These are phyloP conservation scores for Glossophaga mutica DNA, from an alignment of 2,797 vertebrate genomes.

Conservation along the genomic window DNA sequence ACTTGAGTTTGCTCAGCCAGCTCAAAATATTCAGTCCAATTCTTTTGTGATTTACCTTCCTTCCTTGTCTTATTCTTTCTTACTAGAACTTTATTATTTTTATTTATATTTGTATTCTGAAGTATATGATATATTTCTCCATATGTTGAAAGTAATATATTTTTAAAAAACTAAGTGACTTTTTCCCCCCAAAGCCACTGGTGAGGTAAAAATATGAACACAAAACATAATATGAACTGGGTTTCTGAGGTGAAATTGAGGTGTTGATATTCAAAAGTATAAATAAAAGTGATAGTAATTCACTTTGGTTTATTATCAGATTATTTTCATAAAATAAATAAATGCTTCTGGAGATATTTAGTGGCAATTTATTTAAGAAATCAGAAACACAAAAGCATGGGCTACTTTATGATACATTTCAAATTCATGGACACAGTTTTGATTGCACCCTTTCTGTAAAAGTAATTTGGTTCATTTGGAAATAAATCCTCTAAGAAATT, in stretches of 20 bases:
- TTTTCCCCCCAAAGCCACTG: background rate
- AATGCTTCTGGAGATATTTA: background rate
- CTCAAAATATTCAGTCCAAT: background rate
- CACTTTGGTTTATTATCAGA: background rate
- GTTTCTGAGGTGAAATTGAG: background rate
- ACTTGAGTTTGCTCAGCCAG: background rate
- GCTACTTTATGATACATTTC: background rate
- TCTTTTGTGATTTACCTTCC: background rate
- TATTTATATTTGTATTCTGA: background rate
- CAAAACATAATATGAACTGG: background rate
- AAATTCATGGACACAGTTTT: background rate
- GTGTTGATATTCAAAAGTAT: background rate
- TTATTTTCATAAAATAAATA: background rate
- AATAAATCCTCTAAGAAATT: slow-evolving; percentile 61
- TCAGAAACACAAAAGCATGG: background rate
- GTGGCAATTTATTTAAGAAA: background rate
- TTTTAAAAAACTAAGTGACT: background rate
- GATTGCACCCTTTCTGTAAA: slow-evolving; percentile 2
- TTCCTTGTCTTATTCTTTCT: background rate
- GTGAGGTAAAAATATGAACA: background rate
- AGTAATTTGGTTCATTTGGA: slow-evolving; percentile 34
- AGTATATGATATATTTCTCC: background rate
- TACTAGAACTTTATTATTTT: background rate
- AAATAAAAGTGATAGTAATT: background rate
- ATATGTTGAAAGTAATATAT: background rate